These are phyloP conservation scores for Hoplodrina blanda DNA, from an alignment of 2,888 invertebrate genomes.

Conservation along the genomic window DNA sequence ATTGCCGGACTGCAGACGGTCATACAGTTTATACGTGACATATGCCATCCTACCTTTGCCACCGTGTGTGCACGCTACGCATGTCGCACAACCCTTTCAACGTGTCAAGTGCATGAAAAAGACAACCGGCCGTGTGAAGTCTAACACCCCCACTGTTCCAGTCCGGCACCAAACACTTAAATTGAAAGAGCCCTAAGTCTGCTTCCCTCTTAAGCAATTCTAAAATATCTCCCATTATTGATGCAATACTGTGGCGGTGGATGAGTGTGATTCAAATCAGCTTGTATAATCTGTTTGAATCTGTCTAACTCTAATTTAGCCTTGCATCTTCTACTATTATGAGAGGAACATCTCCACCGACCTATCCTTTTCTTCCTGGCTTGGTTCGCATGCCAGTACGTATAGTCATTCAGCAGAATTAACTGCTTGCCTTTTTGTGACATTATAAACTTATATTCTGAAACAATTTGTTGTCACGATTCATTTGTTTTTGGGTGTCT, in stretches of 20 bases:
- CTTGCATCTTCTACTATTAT: slow-evolving; percentile 49
- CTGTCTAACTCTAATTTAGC: slow-evolving; percentile 44
- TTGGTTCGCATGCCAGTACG: slow-evolving; percentile 52
- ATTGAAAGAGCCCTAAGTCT: neutral
- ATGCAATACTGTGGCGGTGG: slow-evolving; percentile 39
- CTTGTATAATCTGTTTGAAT: slow-evolving; percentile 39
- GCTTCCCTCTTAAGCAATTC: slow-evolving; percentile 15
- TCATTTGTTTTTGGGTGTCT: slow-evolving; percentile 1
- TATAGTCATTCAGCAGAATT: slow-evolving; percentile 60
- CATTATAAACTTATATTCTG: slow-evolving; percentile 54
- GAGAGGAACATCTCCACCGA: slow-evolving; percentile 46
- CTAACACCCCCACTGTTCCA: too few species aligned
- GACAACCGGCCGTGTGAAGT: too few species aligned
- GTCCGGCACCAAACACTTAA: too few species aligned
- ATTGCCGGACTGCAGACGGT: too few species aligned
- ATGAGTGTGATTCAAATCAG: slow-evolving; percentile 43
- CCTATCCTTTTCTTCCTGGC: slow-evolving; percentile 29
- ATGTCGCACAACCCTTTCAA: too few species aligned
- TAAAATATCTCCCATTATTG: slow-evolving; percentile 41
- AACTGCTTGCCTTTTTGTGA: slow-evolving; percentile 60
- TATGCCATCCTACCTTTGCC: too few species aligned
- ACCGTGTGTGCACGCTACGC: too few species aligned
- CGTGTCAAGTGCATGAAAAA: too few species aligned
- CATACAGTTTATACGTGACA: too few species aligned
- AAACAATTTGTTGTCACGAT: slow-evolving; percentile 25